phyloP scores from a whole-genome alignment of 2,888 invertebrate species.

The Archips crataeganus region DNA sequence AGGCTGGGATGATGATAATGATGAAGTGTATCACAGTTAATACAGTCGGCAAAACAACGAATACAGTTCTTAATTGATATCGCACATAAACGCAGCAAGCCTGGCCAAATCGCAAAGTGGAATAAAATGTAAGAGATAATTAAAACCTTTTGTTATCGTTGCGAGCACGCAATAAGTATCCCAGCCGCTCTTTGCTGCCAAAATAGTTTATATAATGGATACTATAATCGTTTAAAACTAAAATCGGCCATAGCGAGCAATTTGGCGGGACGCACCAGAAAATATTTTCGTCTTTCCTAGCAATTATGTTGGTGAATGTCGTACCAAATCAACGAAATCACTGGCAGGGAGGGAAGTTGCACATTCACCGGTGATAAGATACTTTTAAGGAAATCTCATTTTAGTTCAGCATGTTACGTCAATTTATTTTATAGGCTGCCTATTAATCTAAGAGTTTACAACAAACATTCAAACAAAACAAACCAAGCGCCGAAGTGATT shows the following conservation, averaged over 20 bases:
- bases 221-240: constrained; percentile 27
- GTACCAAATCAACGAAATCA: constrained; percentile 34
- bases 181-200: constrained; percentile 12
- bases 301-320: constrained; percentile 30
- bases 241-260: constrained; percentile 23
- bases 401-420: background rate
- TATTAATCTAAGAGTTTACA: no score
- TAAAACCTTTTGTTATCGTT: constrained; percentile 1
- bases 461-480: no score
- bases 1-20: no score
- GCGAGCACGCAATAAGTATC: constrained; percentile 15
- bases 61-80: background rate
- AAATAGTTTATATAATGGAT: constrained; percentile 19
- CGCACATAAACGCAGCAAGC: no score
- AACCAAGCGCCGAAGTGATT: no score
- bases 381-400: background rate
- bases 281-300: constrained; percentile 28
- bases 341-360: constrained; percentile 15
- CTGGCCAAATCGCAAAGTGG: background rate
- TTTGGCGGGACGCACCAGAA: constrained; percentile 24
- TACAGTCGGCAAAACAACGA: background rate
- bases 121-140: constrained; percentile 9
- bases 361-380: background rate
- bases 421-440: no score
- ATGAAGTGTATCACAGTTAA: background rate